Evolutionary conservation across 2,888 invertebrate genomes (phyloP), one percentile per base, ranked within the genome.

Genomic region (Clistopyga incitator): DNA sequence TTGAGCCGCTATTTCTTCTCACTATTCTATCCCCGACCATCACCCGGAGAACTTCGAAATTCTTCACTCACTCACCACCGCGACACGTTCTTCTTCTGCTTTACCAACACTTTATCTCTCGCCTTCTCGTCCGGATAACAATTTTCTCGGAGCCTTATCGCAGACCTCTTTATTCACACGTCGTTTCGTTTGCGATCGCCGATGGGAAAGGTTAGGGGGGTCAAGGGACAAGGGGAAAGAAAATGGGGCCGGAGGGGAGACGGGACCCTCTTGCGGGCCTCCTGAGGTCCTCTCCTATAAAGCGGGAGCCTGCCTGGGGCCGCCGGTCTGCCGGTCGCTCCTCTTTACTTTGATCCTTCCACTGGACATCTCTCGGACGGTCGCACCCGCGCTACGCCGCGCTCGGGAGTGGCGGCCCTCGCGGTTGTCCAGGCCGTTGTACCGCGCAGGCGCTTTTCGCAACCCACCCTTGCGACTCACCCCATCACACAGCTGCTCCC

Each of bases 291-390:
- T 88, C 86, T 87, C 87, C 91, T 91, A 91, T 88, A 88, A 90
- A 93, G 94, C 94, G 92, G 95, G 94, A 94, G 94, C 94, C 94
- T 95, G 94, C 93, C 95, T 94, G 92, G 94, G 94, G 94, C 94
- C 93, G 93, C 93, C 94, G 89, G 88, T 88, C 88, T 90, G 91
- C 94, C 95, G 94, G 94, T 95, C 94, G 94, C 95, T 95, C 93
- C 92, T 92, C 93, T 92, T 93, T 92, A 91, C 92, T 93, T 93
- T 93, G 93, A 93, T 94, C 93, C 93, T 93, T 92, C 93, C 93
- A 92, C 92, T 92, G 91, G 90, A 91, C 91, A 90, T 92, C 90
- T 90, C 93, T 94, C 93, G 93, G 93, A 92, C 89, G 91, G 89
- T 90, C 88, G 91, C 92, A 93, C 91, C 93, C 94, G 94, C 89